Base-by-base conservation (phyloP, 2,113 vertebrate species). In the Thunnus thynnus region DNA sequence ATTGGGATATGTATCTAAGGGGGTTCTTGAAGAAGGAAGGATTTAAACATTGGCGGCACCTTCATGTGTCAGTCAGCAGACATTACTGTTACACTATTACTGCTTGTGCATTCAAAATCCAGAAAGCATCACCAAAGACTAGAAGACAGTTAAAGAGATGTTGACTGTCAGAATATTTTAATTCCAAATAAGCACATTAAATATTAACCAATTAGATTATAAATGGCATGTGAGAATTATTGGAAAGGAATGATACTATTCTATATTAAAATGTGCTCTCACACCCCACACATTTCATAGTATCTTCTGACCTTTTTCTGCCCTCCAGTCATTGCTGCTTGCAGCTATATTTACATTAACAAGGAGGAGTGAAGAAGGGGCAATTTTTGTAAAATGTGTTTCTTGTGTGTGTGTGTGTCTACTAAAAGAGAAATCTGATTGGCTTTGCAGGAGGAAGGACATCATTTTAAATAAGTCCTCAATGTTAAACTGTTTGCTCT, bases 401-500 rank as follows among this genome's bases (percentile, higher is more conserved):
- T 20, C 8, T 41, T 72, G 44, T 57, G 20, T 68, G 20, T 70
- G 54, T 36, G 17, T 64, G 30, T 51, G 67, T 64, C 16, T 61
- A 52, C 84, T 69, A 61, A 47, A 78, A 81, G 62, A 91, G 77
- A 86, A 93, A 91, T 91, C 87, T 83, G 88, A 92, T 93, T 90
- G 89, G 89, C 85, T 91, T 88, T 89, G 82, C 73, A 56, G 77
- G 76, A 82, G 86, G 85, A 89, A 90, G 87, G 88, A 89, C 88
- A 94, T 91, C 91, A 87, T 93, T 93, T 93, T 92, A 93, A 94
- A 93, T 93, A 93, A 92, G 93, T 91, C 89, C 82, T 94, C 90
- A 86, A 81, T 93, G 93, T 94, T 95, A 94, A 94, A 94, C 89
- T 88, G 90, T 93, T 92, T 92, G 92, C 93, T 93, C 83, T 85